A percentile compares a stretch with the other conserved stretches of the same genome.
Conservation (phyloP, 2,113 vertebrate species). For the Leuciscus idus region DNA sequence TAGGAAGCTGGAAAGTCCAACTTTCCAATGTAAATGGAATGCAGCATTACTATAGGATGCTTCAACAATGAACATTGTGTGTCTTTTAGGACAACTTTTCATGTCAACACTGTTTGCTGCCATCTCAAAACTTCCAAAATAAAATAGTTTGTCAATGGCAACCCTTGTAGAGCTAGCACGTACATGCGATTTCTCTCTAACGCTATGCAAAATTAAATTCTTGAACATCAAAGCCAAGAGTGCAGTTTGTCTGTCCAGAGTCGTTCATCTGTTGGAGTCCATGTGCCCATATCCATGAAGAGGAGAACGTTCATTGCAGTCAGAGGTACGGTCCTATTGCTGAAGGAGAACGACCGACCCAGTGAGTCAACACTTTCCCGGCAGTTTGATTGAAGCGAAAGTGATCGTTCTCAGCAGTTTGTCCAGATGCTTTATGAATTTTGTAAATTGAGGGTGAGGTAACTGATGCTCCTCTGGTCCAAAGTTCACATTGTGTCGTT, state of each 20-base stretch:
- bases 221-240: constrained; percentile 27
- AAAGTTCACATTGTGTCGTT: constrained; percentile 35
- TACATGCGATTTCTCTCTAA: constrained; percentile 12
- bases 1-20: background rate
- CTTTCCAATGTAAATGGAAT: background rate
- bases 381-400: constrained; percentile 37
- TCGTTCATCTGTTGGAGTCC: background rate
- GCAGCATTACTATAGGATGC: constrained; percentile 30
- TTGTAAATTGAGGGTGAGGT: constrained; percentile 12
- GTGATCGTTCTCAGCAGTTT: constrained; percentile 14
- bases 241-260: background rate
- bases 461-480: background rate
- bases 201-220: constrained; percentile 1
- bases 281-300: constrained; percentile 17
- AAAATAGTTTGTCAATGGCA: constrained; percentile 59
- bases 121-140: background rate
- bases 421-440: background rate
- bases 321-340: constrained; percentile 25
- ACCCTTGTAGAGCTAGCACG: constrained; percentile 33
- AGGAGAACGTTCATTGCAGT: constrained; percentile 5
- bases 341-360: constrained; percentile 5
- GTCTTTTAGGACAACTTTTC: background rate
- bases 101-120: background rate
- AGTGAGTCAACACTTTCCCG: constrained; percentile 15
- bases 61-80: background rate